phyloP scores from a whole-genome alignment of 2,888 invertebrate genomes.

The Operophtera brumata region DNA sequence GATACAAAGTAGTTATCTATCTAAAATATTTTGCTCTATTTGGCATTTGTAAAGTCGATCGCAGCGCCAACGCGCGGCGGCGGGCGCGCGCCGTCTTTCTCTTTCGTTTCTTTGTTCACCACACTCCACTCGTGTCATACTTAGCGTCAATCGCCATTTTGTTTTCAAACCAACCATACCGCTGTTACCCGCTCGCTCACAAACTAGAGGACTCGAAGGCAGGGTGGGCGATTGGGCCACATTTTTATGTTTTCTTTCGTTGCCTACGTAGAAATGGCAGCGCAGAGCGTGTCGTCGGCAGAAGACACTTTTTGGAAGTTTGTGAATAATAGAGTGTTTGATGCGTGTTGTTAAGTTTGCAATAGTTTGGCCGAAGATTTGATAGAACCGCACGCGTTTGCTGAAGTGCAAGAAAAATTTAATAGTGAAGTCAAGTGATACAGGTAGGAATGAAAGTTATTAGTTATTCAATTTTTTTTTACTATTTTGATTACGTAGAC shows the following conservation, averaged over 20 bases:
- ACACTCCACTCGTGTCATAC: too few relatives aligned
- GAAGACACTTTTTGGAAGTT: neutral
- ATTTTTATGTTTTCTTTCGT: neutral
- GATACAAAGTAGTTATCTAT: neutral
- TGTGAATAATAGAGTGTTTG: constrained; percentile 7
- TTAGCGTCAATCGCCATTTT: constrained; percentile 33
- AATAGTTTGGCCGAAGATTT: constrained; percentile 2
- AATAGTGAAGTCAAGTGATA: constrained; percentile 9
- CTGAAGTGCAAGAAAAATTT: constrained; percentile 1
- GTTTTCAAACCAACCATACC: constrained; percentile 28
- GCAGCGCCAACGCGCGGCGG: constrained; percentile 16
- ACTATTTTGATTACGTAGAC: too few relatives aligned
- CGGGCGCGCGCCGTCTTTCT: neutral
- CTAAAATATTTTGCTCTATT: neutral
- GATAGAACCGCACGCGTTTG: constrained; percentile 1
- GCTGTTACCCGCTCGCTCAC: constrained; percentile 5
- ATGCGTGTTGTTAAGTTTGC: constrained; percentile 1
- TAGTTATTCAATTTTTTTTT: too few relatives aligned
- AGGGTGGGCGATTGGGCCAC: too few relatives aligned
- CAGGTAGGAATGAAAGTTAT: constrained; percentile 9
- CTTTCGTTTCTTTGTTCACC: too few relatives aligned
- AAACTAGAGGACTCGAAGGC: neutral
- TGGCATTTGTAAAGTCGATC: constrained; percentile 2
- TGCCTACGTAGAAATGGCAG: constrained; percentile 12
- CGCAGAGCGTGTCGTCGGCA: constrained; percentile 1